Percentiles rank a stretch among this genome's conserved stretches.
Conservation (phyloP, 2,888 invertebrate species). For the Camponotus fellah region DNA sequence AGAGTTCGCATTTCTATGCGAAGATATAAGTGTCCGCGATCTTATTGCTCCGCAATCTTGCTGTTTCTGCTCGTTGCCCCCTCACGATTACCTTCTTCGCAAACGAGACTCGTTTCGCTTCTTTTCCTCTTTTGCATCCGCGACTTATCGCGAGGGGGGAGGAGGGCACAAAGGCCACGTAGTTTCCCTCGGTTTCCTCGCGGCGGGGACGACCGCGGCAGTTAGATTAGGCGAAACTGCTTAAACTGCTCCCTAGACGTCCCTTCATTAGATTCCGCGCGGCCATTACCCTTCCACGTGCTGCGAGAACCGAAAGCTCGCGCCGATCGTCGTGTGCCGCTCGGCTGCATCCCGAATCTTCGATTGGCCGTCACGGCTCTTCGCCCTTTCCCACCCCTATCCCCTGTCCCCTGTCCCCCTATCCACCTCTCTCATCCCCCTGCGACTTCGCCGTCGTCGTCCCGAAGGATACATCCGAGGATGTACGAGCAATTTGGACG, state of each 20-base stretch:
- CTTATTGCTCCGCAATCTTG: constrained; percentile 21
- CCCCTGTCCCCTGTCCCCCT: too few species aligned
- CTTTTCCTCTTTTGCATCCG: constrained; percentile 42
- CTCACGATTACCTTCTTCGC: constrained; percentile 31
- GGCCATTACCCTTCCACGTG: constrained; percentile 77
- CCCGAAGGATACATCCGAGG: constrained; percentile 48
- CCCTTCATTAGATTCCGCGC: constrained; percentile 82
- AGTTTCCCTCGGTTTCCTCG: constrained; percentile 45
- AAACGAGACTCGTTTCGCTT: constrained; percentile 43
- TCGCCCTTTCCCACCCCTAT: neutral
- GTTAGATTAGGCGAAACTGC: constrained; percentile 82
- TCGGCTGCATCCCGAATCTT: constrained; percentile 50
- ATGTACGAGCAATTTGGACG: constrained; percentile 54
- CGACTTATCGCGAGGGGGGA: constrained; percentile 37
- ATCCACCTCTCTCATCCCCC: neutral
- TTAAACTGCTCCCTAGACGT: constrained; percentile 81
- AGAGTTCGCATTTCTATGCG: neutral
- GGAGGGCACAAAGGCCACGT: constrained; percentile 6
- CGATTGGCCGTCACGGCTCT: constrained; percentile 53
- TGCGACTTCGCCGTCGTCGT: constrained; percentile 32
- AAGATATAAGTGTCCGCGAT: neutral
- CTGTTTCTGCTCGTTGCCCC: constrained; percentile 35
- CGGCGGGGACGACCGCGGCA: constrained; percentile 74
- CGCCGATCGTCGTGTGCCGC: constrained; percentile 51
- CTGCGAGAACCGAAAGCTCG: constrained; percentile 68